Evolutionary conservation across 1,140 invertebrate genomes (phyloP).

Genomic region (Halictus rubicundus): DNA sequence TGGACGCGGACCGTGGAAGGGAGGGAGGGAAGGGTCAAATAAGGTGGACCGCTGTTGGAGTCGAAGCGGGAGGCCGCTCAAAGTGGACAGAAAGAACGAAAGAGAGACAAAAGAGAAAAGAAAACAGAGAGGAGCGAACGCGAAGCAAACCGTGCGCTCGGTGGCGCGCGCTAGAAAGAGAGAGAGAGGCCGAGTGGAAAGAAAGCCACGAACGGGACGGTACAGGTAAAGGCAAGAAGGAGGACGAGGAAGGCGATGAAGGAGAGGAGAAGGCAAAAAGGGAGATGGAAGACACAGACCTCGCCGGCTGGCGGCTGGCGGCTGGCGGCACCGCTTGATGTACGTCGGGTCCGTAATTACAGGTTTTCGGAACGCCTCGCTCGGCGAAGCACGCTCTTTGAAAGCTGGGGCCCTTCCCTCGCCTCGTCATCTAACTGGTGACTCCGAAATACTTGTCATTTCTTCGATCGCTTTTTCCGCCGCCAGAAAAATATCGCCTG

Average conservation of each 20-base stretch:
- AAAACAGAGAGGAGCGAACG: constrained; percentile 39
- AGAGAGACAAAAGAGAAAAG: constrained; percentile 50
- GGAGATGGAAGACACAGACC: constrained; percentile 60
- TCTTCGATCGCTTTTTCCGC: constrained; percentile 44
- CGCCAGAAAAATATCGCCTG: constrained; percentile 1
- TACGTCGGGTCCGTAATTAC: constrained; percentile 79
- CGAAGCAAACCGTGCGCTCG: constrained; percentile 5
- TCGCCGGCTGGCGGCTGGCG: constrained; percentile 61
- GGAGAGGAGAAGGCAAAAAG: constrained; percentile 64
- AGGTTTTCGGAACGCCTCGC: constrained; percentile 79
- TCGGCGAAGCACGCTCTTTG: constrained; percentile 65
- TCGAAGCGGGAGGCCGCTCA: constrained; percentile 51
- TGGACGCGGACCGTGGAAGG: constrained; percentile 19
- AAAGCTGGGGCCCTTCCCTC: constrained; percentile 65
- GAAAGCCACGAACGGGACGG: constrained; percentile 50
- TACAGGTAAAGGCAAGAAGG: constrained; percentile 56
- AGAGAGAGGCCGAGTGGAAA: background rate
- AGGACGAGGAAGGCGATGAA: constrained; percentile 60
- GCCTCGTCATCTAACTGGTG: constrained; percentile 66
- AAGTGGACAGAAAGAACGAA: constrained; percentile 52
- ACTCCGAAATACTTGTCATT: constrained; percentile 50
- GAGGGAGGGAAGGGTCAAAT: constrained; percentile 34
- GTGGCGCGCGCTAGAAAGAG: no score
- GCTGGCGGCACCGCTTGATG: constrained; percentile 78
- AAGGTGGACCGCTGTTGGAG: constrained; percentile 51